Percentiles rank a stretch among this genome's conserved stretches.
These are phyloP conservation scores for Manis javanica DNA, from an alignment of 2,797 vertebrate species.

Conservation along the genomic window DNA sequence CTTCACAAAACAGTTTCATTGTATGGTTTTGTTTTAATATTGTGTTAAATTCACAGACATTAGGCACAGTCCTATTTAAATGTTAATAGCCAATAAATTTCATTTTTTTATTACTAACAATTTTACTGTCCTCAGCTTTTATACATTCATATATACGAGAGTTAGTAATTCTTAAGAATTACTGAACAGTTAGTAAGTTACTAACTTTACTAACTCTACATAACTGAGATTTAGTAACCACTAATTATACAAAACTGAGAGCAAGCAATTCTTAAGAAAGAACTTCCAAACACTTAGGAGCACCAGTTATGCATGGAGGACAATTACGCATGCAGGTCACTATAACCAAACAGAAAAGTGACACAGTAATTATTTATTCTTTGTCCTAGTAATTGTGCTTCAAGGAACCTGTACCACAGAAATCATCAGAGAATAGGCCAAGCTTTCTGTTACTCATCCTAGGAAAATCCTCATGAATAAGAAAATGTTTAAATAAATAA, in stretches of 20 bases:
- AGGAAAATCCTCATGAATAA: neutral
- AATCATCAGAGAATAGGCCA: neutral
- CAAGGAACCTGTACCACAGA: neutral
- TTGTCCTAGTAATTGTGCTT: neutral
- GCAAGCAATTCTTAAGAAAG: constrained; percentile 6
- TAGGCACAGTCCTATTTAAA: neutral
- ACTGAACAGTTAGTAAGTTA: neutral
- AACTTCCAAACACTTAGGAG: neutral
- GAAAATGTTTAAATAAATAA: constrained; percentile 4
- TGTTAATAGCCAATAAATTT: constrained; percentile 15
- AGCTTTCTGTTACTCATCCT: neutral
- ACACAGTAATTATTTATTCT: neutral
- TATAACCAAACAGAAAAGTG: neutral
- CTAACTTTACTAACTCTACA: neutral
- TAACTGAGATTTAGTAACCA: neutral
- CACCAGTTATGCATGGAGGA: neutral
- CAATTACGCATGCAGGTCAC: neutral
- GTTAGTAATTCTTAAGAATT: neutral
- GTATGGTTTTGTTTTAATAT: neutral
- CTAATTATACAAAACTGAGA: neutral
- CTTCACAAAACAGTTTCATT: constrained; percentile 16
- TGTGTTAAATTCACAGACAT: constrained; percentile 26
- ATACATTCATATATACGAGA: neutral
- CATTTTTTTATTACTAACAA: neutral
- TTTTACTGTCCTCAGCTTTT: neutral